phyloP scores from a whole-genome alignment of 2,113 vertebrate genomes.

The Alethe castanea region DNA sequence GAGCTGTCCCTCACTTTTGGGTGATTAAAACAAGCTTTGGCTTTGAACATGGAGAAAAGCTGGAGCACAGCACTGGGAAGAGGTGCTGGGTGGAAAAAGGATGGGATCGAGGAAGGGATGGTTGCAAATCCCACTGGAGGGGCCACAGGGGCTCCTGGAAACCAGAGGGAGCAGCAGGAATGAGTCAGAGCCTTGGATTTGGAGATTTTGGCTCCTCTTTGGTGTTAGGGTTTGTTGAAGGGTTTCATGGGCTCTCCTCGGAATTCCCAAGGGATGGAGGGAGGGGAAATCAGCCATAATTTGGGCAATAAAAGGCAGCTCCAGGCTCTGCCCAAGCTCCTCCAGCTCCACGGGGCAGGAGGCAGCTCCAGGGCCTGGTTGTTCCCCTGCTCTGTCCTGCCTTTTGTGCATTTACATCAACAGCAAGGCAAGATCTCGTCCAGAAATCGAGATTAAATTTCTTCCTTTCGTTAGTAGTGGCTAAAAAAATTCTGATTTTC shows the following conservation, averaged over 20 bases:
- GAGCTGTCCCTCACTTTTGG: neutral
- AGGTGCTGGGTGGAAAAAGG: neutral
- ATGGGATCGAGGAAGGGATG: rapidly evolving
- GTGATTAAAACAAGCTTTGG: neutral
- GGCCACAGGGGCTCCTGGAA: neutral
- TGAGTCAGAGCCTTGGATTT: neutral
- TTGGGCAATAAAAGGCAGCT: neutral
- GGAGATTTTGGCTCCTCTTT: neutral
- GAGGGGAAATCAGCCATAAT: neutral
- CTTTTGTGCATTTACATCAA: neutral
- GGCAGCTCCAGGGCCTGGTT: neutral
- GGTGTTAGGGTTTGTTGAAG: neutral
- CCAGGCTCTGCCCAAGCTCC: neutral
- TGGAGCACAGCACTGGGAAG: neutral
- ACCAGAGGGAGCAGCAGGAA: neutral
- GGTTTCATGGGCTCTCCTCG: neutral
- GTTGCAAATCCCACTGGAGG: neutral
- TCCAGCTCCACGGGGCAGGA: neutral
- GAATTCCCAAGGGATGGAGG: neutral
- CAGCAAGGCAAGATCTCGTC: neutral
- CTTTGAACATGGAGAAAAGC: neutral
- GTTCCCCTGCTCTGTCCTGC: too few species aligned
- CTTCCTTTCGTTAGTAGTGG: neutral
- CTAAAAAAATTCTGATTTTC: neutral
- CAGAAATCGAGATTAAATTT: neutral